These are phyloP conservation scores for Sebastes hubbsi DNA, from an alignment of 2,797 vertebrate species.

Conservation along the genomic window DNA sequence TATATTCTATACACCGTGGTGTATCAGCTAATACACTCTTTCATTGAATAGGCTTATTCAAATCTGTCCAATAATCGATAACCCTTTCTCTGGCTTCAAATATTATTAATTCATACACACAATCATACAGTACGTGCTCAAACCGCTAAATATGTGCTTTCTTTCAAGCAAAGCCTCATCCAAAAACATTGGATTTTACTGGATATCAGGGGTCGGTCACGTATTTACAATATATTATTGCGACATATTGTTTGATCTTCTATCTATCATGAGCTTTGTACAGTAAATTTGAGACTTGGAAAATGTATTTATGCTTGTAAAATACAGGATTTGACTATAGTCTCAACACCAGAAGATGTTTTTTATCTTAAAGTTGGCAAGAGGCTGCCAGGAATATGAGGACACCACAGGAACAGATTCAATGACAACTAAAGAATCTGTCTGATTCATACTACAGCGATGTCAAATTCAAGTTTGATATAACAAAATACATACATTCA, in stretches of 20 bases:
- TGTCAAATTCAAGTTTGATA: slow-evolving; percentile 26
- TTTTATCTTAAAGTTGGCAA: not conserved
- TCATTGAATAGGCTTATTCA: not conserved
- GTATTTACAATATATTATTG: not conserved
- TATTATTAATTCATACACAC: not conserved
- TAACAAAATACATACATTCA: slow-evolving; percentile 12
- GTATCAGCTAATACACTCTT: not conserved
- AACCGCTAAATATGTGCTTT: not conserved
- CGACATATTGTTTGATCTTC: not conserved
- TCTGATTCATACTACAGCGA: not conserved
- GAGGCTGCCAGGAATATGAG: not conserved
- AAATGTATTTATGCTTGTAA: not conserved
- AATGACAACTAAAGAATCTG: not conserved
- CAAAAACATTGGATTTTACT: not conserved
- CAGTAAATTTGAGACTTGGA: not conserved
- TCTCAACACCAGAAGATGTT: not conserved
- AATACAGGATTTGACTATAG: not conserved
- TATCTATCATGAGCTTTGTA: not conserved
- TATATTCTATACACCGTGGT: not conserved
- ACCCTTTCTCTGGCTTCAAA: not conserved
- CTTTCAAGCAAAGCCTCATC: not conserved
- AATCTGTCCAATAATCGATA: slow-evolving; percentile 25
- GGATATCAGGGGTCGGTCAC: not conserved
- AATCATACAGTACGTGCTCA: not conserved
- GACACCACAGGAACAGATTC: not conserved